These are phyloP conservation scores for Brenthis daphne DNA, from an alignment of 2,888 invertebrate genomes.

Conservation along the genomic window DNA sequence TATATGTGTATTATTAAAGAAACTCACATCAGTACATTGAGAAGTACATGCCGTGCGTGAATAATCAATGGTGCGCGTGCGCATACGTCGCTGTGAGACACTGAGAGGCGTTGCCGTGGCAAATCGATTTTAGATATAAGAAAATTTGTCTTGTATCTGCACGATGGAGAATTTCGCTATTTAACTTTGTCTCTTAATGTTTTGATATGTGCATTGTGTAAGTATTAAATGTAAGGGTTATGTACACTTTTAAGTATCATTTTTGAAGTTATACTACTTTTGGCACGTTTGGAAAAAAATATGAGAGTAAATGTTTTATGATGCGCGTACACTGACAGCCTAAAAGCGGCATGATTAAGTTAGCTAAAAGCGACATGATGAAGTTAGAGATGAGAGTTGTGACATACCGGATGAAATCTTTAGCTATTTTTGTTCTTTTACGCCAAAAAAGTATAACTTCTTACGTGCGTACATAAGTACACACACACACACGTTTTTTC, in stretches of 20 bases:
- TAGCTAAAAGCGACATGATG: too few species aligned
- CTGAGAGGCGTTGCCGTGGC: conserved; percentile 28
- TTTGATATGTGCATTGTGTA: neutral
- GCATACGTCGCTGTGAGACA: conserved; percentile 17
- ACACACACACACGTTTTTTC: too few species aligned
- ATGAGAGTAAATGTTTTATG: too few species aligned
- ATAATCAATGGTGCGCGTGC: conserved; percentile 34
- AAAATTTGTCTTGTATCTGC: conserved; percentile 23
- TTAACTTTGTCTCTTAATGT: neutral
- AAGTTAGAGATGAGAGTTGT: too few species aligned
- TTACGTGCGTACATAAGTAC: too few species aligned
- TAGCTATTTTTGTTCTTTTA: too few species aligned
- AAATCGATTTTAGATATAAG: conserved; percentile 31
- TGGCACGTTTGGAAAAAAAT: too few species aligned
- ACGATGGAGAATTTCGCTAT: conserved; percentile 10
- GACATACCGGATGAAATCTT: too few species aligned
- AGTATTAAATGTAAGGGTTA: neutral
- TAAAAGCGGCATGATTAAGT: too few species aligned
- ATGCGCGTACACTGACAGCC: too few species aligned
- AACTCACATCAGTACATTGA: conserved; percentile 22
- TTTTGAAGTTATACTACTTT: neutral
- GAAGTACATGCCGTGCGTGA: conserved; percentile 29
- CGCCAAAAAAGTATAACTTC: too few species aligned
- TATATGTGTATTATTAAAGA: conserved; percentile 23
- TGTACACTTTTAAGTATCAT: neutral